These are phyloP conservation scores for Nannoperca obscura DNA, from an alignment of 2,797 vertebrate species.

Conservation along the genomic window DNA sequence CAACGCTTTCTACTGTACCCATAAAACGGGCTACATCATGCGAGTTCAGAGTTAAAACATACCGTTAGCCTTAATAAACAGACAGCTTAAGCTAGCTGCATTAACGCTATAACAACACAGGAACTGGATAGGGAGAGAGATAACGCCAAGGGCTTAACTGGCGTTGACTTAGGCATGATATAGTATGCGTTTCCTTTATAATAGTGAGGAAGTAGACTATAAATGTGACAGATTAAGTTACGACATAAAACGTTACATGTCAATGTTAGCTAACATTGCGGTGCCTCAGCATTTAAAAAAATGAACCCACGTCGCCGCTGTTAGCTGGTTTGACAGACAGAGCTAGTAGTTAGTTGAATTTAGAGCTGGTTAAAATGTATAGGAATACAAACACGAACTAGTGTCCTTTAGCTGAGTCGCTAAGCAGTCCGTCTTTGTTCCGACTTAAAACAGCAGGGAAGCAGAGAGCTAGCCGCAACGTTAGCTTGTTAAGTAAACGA, in stretches of 20 bases:
- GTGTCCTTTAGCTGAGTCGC: background rate
- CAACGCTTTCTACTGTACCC: conserved; percentile 13
- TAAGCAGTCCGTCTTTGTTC: conserved; percentile 65
- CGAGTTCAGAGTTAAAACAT: background rate
- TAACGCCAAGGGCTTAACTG: background rate
- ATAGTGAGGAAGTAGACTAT: background rate
- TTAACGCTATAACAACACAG: conserved; percentile 16
- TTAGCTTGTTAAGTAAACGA: conserved; percentile 56
- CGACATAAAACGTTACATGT: background rate
- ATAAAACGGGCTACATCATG: background rate
- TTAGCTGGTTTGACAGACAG: background rate
- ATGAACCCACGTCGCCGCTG: background rate
- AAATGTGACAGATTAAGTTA: background rate
- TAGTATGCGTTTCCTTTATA: background rate
- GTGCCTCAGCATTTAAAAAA: too few species aligned
- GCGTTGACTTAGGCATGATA: background rate
- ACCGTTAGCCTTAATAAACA: background rate
- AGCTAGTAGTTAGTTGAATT: background rate
- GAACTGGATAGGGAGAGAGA: background rate
- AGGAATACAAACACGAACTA: background rate
- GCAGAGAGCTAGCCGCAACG: conserved; percentile 40
- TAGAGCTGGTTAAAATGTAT: rapidly evolving
- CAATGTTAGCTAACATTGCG: conserved; percentile 18
- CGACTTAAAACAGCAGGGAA: conserved; percentile 44
- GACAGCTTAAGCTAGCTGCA: too few species aligned